Percentiles rank a stretch among this genome's conserved stretches.
These are phyloP conservation scores for Dolichopus griseipennis DNA, from an alignment of 2,888 invertebrate genomes.

Conservation along the genomic window DNA sequence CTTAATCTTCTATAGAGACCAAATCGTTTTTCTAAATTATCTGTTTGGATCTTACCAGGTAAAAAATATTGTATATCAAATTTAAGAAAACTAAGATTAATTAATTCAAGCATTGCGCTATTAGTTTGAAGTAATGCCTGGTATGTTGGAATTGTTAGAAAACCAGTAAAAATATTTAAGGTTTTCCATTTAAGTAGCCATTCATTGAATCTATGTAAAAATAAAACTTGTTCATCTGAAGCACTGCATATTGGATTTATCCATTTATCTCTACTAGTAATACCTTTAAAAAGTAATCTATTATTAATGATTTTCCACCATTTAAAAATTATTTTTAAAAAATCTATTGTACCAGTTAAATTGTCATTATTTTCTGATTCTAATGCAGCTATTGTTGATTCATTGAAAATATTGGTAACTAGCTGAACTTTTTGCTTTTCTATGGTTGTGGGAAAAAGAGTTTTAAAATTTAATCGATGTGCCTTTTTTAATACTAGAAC, in stretches of 20 bases:
- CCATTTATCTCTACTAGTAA: background rate
- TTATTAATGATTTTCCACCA: slow-evolving; percentile 9
- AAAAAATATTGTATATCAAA: background rate
- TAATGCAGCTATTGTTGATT: slow-evolving; percentile 9
- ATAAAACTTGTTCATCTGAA: background rate
- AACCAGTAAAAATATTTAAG: background rate
- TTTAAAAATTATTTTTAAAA: slow-evolving; percentile 8
- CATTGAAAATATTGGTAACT: slow-evolving; percentile 11
- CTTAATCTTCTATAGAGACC: background rate
- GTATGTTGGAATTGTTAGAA: background rate
- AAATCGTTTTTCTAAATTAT: background rate
- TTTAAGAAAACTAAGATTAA: background rate
- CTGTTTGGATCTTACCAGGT: background rate
- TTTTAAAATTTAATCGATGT: slow-evolving; percentile 1
- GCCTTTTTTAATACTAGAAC: background rate
- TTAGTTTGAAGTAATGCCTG: background rate
- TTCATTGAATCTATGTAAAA: background rate
- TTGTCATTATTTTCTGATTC: background rate
- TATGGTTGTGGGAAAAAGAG: background rate
- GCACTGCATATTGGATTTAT: background rate
- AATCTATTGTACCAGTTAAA: background rate
- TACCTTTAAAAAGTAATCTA: slow-evolving; percentile 7
- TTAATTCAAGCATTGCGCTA: background rate
- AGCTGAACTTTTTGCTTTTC: slow-evolving; percentile 8
- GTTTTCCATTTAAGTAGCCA: background rate